Conservation (phyloP, 2,797 vertebrate genomes). For the Tamandua tetradactyla region DNA sequence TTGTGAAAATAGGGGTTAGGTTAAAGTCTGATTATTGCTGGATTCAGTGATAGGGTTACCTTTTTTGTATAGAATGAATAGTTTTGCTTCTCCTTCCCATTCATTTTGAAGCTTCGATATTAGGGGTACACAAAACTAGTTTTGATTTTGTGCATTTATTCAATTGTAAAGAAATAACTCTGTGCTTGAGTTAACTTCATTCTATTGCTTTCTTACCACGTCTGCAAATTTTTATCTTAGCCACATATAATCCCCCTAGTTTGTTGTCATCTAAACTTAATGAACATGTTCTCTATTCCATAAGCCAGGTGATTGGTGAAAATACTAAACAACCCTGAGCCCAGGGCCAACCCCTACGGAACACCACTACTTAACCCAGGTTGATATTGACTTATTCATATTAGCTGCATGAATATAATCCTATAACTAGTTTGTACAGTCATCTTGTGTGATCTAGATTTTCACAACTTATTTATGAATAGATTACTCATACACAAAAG, state of each 20-base stretch:
- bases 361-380: constrained; percentile 3
- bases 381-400: constrained; percentile 80
- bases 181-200: constrained; percentile 60
- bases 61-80: constrained; percentile 28
- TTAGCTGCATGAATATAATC: constrained; percentile 78
- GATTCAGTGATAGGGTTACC: constrained; percentile 37
- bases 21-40: constrained; percentile 31
- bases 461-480: constrained; percentile 62
- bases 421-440: constrained; percentile 69
- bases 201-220: constrained; percentile 67
- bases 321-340: neutral
- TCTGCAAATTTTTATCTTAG: constrained; percentile 73
- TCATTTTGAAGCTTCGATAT: constrained; percentile 50
- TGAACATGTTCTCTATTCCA: constrained; percentile 80
- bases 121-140: constrained; percentile 54
- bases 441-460: constrained; percentile 66
- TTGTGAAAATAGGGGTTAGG: constrained; percentile 42
- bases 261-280: constrained; percentile 78
- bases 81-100: constrained; percentile 17
- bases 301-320: constrained; percentile 70
- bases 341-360: neutral
- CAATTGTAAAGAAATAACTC: constrained; percentile 62
- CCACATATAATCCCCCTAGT: constrained; percentile 71
- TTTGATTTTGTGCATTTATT: constrained; percentile 63
- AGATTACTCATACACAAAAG: constrained; percentile 61